A percentile compares a stretch with the other conserved stretches of the same genome.
Conservation (phyloP, 2,888 invertebrate species). For the Cerastis rubricosa region DNA sequence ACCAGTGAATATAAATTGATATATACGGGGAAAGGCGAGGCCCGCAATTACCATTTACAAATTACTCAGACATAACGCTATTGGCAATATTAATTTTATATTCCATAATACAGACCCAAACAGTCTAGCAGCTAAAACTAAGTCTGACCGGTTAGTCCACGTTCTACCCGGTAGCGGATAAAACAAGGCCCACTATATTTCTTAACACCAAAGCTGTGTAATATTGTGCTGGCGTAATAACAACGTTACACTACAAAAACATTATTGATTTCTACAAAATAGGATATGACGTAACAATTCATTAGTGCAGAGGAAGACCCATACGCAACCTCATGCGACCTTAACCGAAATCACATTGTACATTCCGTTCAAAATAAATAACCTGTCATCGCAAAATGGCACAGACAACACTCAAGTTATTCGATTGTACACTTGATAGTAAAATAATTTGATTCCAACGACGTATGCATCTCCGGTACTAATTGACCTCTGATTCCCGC, state of each 20-base stretch:
- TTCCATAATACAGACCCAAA: constrained; percentile 15
- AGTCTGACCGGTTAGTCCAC: constrained; percentile 37
- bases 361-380: constrained; percentile 82
- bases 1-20: constrained; percentile 6
- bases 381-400: constrained; percentile 80
- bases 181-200: constrained; percentile 47
- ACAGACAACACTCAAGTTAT: constrained; percentile 69
- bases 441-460: constrained; percentile 80
- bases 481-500: constrained; percentile 62
- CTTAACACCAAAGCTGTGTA: constrained; percentile 30
- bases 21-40: constrained; percentile 9
- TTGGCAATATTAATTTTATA: constrained; percentile 31
- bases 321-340: constrained; percentile 66
- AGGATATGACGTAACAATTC: constrained; percentile 42
- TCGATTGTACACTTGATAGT: constrained; percentile 82
- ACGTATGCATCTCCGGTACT: constrained; percentile 68
- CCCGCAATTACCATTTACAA: constrained; percentile 12
- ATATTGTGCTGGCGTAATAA: constrained; percentile 13
- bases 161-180: constrained; percentile 41
- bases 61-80: constrained; percentile 20
- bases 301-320: constrained; percentile 58
- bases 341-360: constrained; percentile 60
- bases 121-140: constrained; percentile 23
- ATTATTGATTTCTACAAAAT: constrained; percentile 18
- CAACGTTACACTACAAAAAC: constrained; percentile 21